Evolutionary conservation across 1,140 invertebrate species (phyloP).

Genomic region (Drosophila bocqueti): DNA sequence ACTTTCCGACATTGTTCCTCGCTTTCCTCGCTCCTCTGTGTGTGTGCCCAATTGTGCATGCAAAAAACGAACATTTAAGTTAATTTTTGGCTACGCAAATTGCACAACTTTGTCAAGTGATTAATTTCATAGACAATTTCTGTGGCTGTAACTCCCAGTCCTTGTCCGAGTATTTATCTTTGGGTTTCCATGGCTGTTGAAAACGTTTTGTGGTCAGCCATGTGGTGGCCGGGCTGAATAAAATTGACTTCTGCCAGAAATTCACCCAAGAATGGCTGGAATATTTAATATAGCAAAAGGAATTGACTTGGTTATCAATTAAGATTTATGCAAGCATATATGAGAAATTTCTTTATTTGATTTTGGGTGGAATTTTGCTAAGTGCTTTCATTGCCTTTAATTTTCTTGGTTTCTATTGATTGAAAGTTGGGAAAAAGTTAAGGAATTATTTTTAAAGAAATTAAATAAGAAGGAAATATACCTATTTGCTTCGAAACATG

Average conservation of each 20-base stretch:
- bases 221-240: constrained; percentile 1
- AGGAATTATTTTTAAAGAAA: too few relatives aligned
- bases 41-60: constrained; percentile 60
- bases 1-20: constrained; percentile 40
- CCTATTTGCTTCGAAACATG: background rate
- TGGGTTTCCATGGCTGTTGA: constrained; percentile 21
- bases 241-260: background rate
- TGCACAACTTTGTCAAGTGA: constrained; percentile 77
- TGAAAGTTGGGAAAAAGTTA: background rate
- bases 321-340: background rate
- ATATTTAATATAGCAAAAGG: constrained; percentile 2
- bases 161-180: constrained; percentile 28
- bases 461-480: background rate
- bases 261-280: background rate
- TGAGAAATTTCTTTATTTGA: background rate
- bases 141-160: constrained; percentile 39
- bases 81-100: constrained; percentile 77
- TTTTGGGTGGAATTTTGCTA: background rate
- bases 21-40: background rate
- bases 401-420: too few relatives aligned
- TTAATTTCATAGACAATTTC: constrained; percentile 71
- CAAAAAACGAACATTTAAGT: constrained; percentile 71
- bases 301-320: constrained; percentile 3
- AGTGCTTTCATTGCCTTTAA: background rate
- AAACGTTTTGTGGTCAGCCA: constrained; percentile 28